Evolutionary conservation across 2,797 vertebrate species (phyloP).

Genomic region (Microctenopoma steveboyesi): DNA sequence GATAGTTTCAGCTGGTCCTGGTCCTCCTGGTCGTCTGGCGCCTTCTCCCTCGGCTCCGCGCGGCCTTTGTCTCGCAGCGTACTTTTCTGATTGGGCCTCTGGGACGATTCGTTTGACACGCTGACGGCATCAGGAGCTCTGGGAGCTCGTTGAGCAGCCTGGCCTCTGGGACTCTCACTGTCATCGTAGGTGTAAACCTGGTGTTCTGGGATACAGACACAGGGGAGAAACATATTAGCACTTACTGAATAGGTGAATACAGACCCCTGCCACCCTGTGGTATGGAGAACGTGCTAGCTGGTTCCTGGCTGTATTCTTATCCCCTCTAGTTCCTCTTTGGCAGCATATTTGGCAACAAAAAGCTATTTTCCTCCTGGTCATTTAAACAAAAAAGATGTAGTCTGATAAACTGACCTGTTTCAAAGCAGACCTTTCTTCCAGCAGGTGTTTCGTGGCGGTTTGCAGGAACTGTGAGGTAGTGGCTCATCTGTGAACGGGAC

Average conservation of each 20-base stretch:
- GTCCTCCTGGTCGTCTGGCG: slow-evolving; percentile 72
- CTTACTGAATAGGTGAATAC: too few species aligned
- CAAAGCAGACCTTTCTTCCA: slow-evolving; percentile 86
- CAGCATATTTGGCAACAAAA: too few species aligned
- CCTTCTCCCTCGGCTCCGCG: slow-evolving; percentile 27
- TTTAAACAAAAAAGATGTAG: too few species aligned
- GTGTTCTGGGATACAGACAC: slow-evolving; percentile 57
- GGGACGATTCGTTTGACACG: slow-evolving; percentile 34
- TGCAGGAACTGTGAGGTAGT: slow-evolving; percentile 90
- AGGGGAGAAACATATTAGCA: not conserved
- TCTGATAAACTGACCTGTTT: slow-evolving; percentile 83
- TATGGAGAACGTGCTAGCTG: too few species aligned
- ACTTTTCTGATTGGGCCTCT: slow-evolving; percentile 21
- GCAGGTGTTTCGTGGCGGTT: slow-evolving; percentile 86
- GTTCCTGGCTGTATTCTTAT: too few species aligned
- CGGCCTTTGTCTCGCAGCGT: not conserved
- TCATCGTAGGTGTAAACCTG: slow-evolving; percentile 66
- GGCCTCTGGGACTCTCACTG: slow-evolving; percentile 33
- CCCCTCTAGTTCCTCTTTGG: too few species aligned
- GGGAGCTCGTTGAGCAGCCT: not conserved
- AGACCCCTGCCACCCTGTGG: too few species aligned
- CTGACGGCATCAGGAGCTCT: slow-evolving; percentile 27
- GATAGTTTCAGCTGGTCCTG: slow-evolving; percentile 80
- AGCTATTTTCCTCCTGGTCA: too few species aligned
- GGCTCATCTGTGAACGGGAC: slow-evolving; percentile 85